Percentiles rank a stretch among this genome's conserved stretches.
phyloP scores from a whole-genome alignment of 2,113 vertebrate species.

The Plotosus lineatus region DNA sequence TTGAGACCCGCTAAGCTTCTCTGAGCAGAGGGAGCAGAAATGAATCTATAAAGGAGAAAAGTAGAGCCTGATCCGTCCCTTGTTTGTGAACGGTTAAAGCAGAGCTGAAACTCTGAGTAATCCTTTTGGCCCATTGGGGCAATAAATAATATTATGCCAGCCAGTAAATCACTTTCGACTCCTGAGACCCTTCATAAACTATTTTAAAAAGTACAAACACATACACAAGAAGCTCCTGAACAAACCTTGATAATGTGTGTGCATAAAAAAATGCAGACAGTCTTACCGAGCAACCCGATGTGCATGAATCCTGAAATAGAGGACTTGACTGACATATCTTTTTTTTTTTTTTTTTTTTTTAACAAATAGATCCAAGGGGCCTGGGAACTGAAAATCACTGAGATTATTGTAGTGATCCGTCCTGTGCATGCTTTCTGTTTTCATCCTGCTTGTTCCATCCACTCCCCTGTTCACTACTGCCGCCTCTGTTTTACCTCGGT shows the following conservation, averaged over 20 bases:
- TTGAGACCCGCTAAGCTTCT: constrained; percentile 33
- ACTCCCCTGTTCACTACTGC: neutral
- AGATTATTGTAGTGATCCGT: neutral
- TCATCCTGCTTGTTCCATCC: neutral
- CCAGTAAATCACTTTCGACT: constrained; percentile 18
- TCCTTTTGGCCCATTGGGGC: constrained; percentile 3
- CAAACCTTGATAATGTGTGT: neutral
- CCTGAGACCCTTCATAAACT: neutral
- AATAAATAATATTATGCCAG: constrained; percentile 29
- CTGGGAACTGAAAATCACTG: neutral
- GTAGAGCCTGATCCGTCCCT: neutral
- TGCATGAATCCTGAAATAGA: neutral
- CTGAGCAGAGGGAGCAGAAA: constrained; percentile 8
- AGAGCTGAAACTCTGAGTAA: neutral
- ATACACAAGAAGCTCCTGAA: neutral
- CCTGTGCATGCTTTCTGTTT: neutral
- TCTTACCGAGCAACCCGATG: neutral
- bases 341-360: neutral
- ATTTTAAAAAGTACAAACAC: constrained; percentile 1
- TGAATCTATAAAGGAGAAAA: constrained; percentile 36
- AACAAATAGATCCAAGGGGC: neutral
- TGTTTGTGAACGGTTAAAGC: neutral
- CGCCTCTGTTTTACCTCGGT: neutral
- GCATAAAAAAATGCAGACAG: neutral
- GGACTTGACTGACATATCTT: neutral